Conservation (phyloP, 2,797 vertebrate species). For the Chiroxiphia lanceolata region DNA sequence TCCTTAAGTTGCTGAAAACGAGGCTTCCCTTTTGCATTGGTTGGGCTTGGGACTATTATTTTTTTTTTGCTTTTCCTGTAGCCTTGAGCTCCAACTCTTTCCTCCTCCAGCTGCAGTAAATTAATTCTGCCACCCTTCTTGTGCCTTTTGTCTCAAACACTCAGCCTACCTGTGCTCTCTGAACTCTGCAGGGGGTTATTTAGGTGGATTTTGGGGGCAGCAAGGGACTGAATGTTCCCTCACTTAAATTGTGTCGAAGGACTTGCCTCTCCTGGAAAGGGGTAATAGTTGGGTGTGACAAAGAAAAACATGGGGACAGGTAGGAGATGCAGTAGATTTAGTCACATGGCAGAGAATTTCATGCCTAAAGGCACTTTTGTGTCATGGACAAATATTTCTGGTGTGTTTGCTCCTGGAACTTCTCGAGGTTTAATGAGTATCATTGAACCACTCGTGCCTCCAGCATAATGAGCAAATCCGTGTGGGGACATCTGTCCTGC, state of each 20-base stretch:
- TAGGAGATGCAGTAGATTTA: neutral
- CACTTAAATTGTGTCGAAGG: neutral
- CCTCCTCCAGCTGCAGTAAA: neutral
- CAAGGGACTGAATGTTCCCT: neutral
- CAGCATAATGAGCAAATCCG: neutral
- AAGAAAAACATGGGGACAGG: neutral
- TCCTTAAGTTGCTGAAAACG: neutral
- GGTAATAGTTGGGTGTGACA: neutral
- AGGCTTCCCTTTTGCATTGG: constrained; percentile 11
- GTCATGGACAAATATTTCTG: neutral
- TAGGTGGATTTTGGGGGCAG: neutral
- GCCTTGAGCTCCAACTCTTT: neutral
- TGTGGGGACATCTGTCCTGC: neutral
- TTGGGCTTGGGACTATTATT: neutral
- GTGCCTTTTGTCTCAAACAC: neutral
- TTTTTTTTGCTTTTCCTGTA: neutral
- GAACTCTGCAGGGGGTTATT: neutral
- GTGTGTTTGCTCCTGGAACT: neutral
- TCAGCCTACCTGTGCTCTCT: neutral
- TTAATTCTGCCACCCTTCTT: neutral
- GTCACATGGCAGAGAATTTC: neutral
- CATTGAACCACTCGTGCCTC: neutral
- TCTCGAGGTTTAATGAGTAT: neutral
- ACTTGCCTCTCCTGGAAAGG: neutral
- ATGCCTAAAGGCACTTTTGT: neutral